These are phyloP conservation scores for Aphidius ervi DNA, from an alignment of 1,140 invertebrate genomes.

Conservation along the genomic window DNA sequence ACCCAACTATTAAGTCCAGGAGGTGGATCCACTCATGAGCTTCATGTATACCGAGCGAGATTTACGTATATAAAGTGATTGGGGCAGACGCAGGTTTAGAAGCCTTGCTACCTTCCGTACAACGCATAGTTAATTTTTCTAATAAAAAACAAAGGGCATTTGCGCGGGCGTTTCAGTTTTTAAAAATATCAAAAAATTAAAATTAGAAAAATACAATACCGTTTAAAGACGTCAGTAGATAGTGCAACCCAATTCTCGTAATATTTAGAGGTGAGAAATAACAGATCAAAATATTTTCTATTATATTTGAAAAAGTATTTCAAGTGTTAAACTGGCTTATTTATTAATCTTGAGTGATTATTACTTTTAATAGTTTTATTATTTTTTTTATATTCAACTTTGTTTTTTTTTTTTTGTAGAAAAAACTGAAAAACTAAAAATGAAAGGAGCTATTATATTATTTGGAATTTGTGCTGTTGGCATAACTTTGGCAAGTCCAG, in stretches of 20 bases:
- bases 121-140: slow-evolving; percentile 29
- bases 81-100: slow-evolving; percentile 49
- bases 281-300: not conserved
- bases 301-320: not conserved
- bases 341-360: not conserved
- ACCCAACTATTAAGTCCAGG: slow-evolving; percentile 13
- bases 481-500: slow-evolving; percentile 37
- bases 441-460: slow-evolving; percentile 37
- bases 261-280: slow-evolving; percentile 3
- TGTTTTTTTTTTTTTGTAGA: not conserved
- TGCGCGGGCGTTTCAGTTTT: too few species aligned
- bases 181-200: too few species aligned
- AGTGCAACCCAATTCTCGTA: not conserved
- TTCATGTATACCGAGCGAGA: slow-evolving; percentile 39
- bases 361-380: not conserved
- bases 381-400: slow-evolving; percentile 1
- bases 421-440: slow-evolving; percentile 27
- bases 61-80: slow-evolving; percentile 53
- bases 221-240: not conserved
- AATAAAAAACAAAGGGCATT: too few species aligned
- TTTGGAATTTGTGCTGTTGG: slow-evolving; percentile 33
- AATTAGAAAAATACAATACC: too few species aligned
- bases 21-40: slow-evolving; percentile 28
- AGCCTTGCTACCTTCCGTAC: slow-evolving; percentile 43
- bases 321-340: not conserved